Percentiles rank a stretch among this genome's conserved stretches.
phyloP scores from a whole-genome alignment of 2,113 vertebrate genomes.

The Chauna torquata region DNA sequence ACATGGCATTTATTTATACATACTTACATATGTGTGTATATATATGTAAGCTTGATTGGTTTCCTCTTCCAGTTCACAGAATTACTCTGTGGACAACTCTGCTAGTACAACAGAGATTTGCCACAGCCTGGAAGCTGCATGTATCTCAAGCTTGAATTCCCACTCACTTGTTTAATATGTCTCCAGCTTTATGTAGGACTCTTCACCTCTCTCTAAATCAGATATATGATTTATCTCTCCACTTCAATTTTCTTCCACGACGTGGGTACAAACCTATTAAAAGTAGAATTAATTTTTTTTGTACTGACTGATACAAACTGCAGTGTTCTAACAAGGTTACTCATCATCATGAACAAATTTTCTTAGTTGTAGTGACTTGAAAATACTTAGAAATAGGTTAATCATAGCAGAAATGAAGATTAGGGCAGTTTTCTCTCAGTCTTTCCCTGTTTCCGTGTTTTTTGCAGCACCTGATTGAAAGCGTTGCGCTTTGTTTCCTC shows the following conservation, averaged over 20 bases:
- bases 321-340: background rate
- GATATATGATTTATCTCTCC: rapidly evolving
- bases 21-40: background rate
- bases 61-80: background rate
- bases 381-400: background rate
- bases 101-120: background rate
- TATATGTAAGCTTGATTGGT: rapidly evolving
- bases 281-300: background rate
- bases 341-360: background rate
- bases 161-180: background rate
- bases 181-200: background rate
- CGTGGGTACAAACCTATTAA: background rate
- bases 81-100: background rate
- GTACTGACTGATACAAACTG: background rate
- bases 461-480: background rate
- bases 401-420: background rate
- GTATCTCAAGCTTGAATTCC: background rate
- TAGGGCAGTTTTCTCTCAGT: rapidly evolving
- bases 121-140: background rate
- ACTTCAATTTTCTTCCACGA: background rate
- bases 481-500: constrained; percentile 6
- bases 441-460: background rate
- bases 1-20: background rate
- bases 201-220: background rate
- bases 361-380: background rate